Percentiles rank a stretch among this genome's conserved stretches.
These are phyloP conservation scores for Tichodroma muraria DNA, from an alignment of 2,113 vertebrate species.

Conservation along the genomic window DNA sequence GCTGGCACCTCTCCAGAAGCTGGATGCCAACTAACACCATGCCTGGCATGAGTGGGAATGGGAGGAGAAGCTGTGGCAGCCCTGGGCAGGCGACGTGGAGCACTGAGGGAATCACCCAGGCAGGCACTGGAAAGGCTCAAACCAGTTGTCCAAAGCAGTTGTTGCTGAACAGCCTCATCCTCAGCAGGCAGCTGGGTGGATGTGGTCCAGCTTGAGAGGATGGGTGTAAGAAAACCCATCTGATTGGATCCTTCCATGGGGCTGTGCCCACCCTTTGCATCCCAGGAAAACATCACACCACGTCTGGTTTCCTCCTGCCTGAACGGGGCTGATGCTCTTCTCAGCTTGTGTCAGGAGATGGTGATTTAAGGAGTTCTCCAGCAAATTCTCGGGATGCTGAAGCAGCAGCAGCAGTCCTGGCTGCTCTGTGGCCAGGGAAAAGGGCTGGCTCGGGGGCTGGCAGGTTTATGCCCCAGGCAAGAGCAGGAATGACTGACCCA, in stretches of 20 bases:
- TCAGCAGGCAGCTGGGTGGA: neutral
- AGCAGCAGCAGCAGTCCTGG: neutral
- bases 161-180: neutral
- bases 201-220: neutral
- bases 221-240: neutral
- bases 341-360: neutral
- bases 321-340: neutral
- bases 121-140: neutral
- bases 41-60: neutral
- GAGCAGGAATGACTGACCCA: neutral
- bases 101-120: neutral
- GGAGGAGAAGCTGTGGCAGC: neutral
- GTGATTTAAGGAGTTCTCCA: neutral
- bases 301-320: neutral
- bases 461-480: neutral
- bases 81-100: neutral
- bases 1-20: neutral
- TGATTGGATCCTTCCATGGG: rapidly evolving
- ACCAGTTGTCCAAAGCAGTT: neutral
- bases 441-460: neutral
- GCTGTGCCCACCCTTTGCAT: neutral
- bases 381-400: neutral
- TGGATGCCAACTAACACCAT: neutral
- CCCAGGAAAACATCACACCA: neutral
- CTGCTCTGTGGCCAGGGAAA: neutral